Evolutionary conservation across 2,113 vertebrate genomes (phyloP), one percentile per base, ranked within the genome.

Genomic region (Diadophis punctatus): DNA sequence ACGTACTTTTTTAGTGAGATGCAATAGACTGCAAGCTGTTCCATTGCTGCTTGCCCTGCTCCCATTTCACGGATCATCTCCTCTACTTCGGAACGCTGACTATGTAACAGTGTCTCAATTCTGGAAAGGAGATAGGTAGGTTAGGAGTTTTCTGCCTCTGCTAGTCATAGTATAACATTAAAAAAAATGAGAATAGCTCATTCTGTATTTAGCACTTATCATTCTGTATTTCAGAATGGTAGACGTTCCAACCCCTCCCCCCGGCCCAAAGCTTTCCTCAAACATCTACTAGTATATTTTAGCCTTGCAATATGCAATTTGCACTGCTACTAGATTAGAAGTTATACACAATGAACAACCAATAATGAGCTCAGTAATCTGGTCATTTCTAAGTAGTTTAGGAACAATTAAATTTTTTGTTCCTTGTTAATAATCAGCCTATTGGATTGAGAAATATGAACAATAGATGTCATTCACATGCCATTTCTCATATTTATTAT

Each of bases 31-130:
- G 99, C 98, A 90, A 99, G 98, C 96, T 99, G 99, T 93, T 99
- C 99, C 95, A 99, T 98, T 0, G 99, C 99, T 1, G 98, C 97
- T 85, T 98, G 98, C 91, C 99, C 98, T 0, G 98, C 97, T 30
- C 99, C 99, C 98, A 99, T 99, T 80, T 99, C 98, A 91, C 96
- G 98, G 96, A 99, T 98, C 99, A 99, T 99, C 96, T 98, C 98
- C 94, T 99, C 99, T 93, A 99, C 99, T 94, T 99, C 99, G 0
- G 97, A 95, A 93, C 98, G 98, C 96, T 99, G 99, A 91, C 98
- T 98, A 94, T 99, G 98, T 90, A 99, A 96, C 95, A 99, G 96
- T 91, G 98, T 92, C 52, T 99, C 98, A 80, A 99, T 97, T 94
- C 99, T 99, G 97, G 93, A 97, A 92, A 87, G 91, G 34, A 92